Conservation (phyloP, 2,797 vertebrate species). For the Sardinella longiceps region DNA sequence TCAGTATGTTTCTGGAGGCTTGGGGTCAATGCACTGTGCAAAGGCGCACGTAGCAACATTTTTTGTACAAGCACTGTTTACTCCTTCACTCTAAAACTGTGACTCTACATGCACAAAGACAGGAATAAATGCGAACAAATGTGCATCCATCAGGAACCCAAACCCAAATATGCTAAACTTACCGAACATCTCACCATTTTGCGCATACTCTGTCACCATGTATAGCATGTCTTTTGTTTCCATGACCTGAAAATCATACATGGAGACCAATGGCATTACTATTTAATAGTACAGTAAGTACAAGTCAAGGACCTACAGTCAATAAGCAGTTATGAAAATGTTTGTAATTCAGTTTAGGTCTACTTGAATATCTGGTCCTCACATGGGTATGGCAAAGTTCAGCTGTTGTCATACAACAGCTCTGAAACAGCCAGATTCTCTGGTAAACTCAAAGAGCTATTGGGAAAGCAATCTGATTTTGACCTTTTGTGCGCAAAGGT, state of each 20-base stretch:
- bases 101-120: not conserved
- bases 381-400: constrained; percentile 9
- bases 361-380: not conserved
- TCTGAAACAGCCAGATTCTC: not conserved
- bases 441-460: not conserved
- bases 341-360: not conserved
- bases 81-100: not conserved
- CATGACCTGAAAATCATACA: constrained; percentile 74
- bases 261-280: not conserved
- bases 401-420: not conserved
- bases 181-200: constrained; percentile 85
- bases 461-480: constrained; percentile 22
- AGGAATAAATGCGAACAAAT: not conserved
- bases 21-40: not conserved
- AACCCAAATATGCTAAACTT: constrained; percentile 43
- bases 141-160: not conserved
- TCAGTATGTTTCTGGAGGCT: constrained; percentile 3
- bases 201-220: constrained; percentile 82
- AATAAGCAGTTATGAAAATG: not conserved
- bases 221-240: constrained; percentile 86
- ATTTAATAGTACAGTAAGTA: not conserved
- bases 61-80: not conserved
- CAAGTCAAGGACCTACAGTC: not conserved
- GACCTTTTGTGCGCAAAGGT: constrained; percentile 37
- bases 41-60: not conserved